Conservation (phyloP, 2,113 vertebrate species). For the Egretta garzetta region DNA sequence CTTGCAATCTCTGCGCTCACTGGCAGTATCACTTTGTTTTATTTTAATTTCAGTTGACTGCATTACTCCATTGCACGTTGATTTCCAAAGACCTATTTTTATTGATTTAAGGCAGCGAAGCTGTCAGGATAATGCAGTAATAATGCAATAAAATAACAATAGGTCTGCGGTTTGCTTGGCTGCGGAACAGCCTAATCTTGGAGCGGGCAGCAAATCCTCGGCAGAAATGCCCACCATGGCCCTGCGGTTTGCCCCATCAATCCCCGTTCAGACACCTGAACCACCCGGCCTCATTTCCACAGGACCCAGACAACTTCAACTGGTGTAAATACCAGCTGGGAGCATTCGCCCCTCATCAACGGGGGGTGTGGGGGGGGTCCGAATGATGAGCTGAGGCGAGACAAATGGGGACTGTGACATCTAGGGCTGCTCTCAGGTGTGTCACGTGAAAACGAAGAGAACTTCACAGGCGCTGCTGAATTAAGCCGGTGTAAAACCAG, state of each 20-base stretch:
- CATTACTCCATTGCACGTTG: background rate
- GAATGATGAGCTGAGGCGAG: background rate
- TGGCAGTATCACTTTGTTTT: background rate
- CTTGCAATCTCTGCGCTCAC: background rate
- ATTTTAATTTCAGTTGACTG: background rate
- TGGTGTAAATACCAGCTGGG: background rate
- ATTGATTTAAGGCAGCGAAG: background rate
- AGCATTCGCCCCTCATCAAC: accelerated
- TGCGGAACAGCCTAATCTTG: background rate
- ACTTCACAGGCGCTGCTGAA: background rate
- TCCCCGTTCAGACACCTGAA: background rate
- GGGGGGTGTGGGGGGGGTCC: too few species aligned
- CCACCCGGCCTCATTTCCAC: background rate
- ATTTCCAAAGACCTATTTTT: background rate
- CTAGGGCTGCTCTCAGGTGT: background rate
- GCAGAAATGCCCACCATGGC: background rate
- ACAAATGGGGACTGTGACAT: accelerated
- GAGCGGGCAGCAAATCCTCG: background rate
- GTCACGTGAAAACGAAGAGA: accelerated
- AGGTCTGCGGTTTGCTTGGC: background rate
- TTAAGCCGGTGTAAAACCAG: background rate
- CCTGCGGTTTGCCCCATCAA: background rate
- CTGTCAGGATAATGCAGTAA: background rate
- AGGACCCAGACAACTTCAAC: background rate
- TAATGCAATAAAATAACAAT: background rate